Conservation (phyloP, 2,888 invertebrate species). For the Amorpha juglandis region DNA sequence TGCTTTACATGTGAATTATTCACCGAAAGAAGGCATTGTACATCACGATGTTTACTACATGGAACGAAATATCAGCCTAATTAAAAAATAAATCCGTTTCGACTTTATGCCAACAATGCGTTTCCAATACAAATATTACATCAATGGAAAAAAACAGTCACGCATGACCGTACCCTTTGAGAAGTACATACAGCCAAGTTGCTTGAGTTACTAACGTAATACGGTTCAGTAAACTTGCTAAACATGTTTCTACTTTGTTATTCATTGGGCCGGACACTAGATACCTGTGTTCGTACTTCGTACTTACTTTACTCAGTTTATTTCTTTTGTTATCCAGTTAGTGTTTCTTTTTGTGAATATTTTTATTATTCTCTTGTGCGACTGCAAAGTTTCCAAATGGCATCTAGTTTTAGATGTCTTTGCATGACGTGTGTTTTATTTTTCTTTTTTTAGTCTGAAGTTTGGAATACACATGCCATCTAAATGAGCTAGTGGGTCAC, state of each 20-base stretch:
- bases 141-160: conserved; percentile 42
- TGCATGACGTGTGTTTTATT: not conserved
- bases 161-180: conserved; percentile 50
- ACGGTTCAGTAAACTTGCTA: conserved; percentile 41
- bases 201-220: conserved; percentile 25
- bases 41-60: too few relatives aligned
- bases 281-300: conserved; percentile 26
- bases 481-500: too few relatives aligned
- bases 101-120: not conserved
- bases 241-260: conserved; percentile 38
- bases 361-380: conserved; percentile 18
- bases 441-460: not conserved
- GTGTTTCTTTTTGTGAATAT: conserved; percentile 23
- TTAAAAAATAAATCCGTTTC: not conserved
- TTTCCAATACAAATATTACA: conserved; percentile 8
- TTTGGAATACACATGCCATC: too few relatives aligned
- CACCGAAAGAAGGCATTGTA: too few relatives aligned
- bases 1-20: too few relatives aligned
- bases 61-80: not conserved
- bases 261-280: conserved; percentile 32
- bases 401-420: conserved; percentile 7
- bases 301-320: conserved; percentile 26
- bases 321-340: conserved; percentile 27
- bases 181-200: conserved; percentile 27
- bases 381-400: conserved; percentile 7